Conservation (phyloP, 2,113 vertebrate genomes). For the Antigone vipio region DNA sequence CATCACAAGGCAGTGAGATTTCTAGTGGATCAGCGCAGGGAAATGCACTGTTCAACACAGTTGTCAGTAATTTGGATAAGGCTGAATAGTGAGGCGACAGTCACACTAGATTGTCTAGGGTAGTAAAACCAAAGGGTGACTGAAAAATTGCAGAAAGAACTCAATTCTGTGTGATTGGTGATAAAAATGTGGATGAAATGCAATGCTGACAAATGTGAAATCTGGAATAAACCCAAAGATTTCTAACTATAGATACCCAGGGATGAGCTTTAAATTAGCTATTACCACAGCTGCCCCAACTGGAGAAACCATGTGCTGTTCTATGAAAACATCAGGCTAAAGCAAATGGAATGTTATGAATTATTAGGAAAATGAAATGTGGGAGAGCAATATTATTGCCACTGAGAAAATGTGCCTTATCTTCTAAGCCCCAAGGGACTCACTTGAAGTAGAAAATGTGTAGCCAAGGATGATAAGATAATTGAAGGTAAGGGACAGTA, state of each 20-base stretch:
- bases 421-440: not conserved
- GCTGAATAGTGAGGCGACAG: not conserved
- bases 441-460: not conserved
- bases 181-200: not conserved
- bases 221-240: not conserved
- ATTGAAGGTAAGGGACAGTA: not conserved
- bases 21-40: not conserved
- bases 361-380: not conserved
- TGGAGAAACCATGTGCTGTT: not conserved
- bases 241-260: not conserved
- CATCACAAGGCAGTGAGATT: not conserved
- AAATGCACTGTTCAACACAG: not conserved
- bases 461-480: not conserved
- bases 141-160: not conserved
- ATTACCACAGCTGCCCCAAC: not conserved
- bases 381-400: not conserved
- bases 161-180: not conserved
- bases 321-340: not conserved
- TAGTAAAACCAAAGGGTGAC: not conserved
- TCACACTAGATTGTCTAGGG: not conserved
- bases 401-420: not conserved
- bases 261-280: not conserved
- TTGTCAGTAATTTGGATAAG: not conserved
- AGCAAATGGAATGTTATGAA: not conserved
- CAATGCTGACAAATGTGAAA: not conserved